Evolutionary conservation across 2,797 vertebrate genomes (phyloP).

Genomic region (Anguilla megastoma): DNA sequence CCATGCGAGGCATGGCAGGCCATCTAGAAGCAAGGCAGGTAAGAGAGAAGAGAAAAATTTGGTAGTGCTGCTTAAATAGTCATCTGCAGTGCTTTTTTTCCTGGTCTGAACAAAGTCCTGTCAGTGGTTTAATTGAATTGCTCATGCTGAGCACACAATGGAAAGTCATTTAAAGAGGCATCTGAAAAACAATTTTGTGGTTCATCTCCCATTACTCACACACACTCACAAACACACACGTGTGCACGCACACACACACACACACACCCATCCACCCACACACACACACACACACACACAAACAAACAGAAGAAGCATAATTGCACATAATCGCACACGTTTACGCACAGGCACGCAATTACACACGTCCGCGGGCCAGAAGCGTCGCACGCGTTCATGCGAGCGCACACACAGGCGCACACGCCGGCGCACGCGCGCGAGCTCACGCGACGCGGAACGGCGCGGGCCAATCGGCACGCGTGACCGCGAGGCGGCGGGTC

Average conservation of each 20-base stretch:
- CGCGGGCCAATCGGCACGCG: neutral
- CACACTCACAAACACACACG: neutral
- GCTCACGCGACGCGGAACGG: neutral
- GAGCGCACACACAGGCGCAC: neutral
- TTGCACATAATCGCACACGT: neutral
- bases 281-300: constrained; percentile 3
- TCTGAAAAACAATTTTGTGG: constrained; percentile 51
- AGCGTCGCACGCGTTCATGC: neutral
- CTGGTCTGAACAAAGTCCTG: constrained; percentile 46
- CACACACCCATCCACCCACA: neutral
- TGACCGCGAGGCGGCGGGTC: neutral
- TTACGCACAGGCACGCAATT: neutral
- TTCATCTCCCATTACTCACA: constrained; percentile 52
- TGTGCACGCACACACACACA: neutral
- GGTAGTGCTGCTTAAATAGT: constrained; percentile 48
- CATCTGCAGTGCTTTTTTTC: constrained; percentile 47
- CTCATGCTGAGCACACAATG: constrained; percentile 50
- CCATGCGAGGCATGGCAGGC: constrained; percentile 28
- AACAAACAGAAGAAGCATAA: neutral
- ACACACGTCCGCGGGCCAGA: neutral
- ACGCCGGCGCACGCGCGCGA: too few species aligned
- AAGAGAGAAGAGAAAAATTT: neutral
- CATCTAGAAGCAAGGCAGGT: constrained; percentile 19
- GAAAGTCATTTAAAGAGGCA: constrained; percentile 42
- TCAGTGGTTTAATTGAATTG: constrained; percentile 56